Evolutionary conservation across 64 coral and sea anemone species (phyloP), one percentile per base, ranked within the genome.

Genomic region (Stichodactyla helianthus): DNA sequence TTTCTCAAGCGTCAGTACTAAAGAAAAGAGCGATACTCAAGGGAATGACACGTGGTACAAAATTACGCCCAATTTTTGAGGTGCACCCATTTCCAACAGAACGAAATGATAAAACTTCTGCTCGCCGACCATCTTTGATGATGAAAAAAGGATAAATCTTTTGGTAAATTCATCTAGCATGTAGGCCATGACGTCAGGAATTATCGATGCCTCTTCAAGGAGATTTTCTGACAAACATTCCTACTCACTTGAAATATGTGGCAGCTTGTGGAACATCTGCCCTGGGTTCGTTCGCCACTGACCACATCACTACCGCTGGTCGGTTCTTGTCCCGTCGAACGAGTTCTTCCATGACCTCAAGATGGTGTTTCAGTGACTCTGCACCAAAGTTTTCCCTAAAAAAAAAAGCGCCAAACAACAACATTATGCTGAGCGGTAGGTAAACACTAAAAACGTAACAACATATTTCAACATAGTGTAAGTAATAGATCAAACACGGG

Each of bases 301-400:
- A 98, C 95, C 95, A 98, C 95, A 98, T 98, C 7, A 98, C 95
- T 0, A 98, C 95, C 0, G 95, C 95, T 71, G 95, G 95, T 0
- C 95, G 87, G 63, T 98, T 98, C 84, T 98, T 98, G 82, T 98
- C 95, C 6, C 95, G 89, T 51, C 88, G 86, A 17, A 98, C 89
- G 6, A 98, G 89, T 63, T 98, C 95, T 25, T 11, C 91, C 95
- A 98, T 91, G 31, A 94, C 92, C 86, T 92, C 54, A 35, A 82
- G 70, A 70, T 98, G 95, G 68, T 92, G 95, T 0, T 89, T 62
- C 20, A 94, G 54, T 7, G 18, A 80, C 25, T 74, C 68, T 23
- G 22, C 7, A 31, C 25, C 27, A 31, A 35, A 74, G 10, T 74
- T 74, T 23, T 74, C 11, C 31, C 68, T 74, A 7, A 74, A 74